A percentile compares a stretch with the other conserved stretches of the same genome.
Conservation (phyloP, 2,797 vertebrate species). For the Dendrocincla tyrannina region DNA sequence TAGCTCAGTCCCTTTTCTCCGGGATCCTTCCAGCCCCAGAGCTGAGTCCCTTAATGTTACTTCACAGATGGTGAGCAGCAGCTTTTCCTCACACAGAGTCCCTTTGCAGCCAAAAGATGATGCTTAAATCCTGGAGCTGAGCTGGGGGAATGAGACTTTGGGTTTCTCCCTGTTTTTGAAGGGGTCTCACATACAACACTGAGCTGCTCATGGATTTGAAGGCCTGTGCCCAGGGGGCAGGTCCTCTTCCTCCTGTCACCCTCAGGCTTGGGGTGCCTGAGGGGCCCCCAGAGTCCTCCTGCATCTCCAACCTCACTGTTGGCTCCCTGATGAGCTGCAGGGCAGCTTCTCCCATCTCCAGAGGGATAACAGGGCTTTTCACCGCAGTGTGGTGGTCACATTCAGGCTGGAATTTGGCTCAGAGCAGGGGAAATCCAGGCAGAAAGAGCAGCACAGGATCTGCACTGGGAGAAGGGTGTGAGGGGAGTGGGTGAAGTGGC, state of each 20-base stretch:
- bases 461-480: neutral
- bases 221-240: neutral
- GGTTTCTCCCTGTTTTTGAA: neutral
- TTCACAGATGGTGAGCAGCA: neutral
- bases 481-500: neutral
- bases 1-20: neutral
- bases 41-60: neutral
- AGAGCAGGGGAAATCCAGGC: neutral
- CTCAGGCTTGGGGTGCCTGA: neutral
- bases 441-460: neutral
- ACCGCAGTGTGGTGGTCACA: fast-evolving
- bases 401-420: neutral
- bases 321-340: neutral
- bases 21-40: neutral
- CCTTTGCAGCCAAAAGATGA: neutral
- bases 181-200: fast-evolving
- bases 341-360: neutral
- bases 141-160: fast-evolving
- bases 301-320: fast-evolving
- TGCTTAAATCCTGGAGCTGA: neutral
- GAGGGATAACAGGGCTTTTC: fast-evolving
- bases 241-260: neutral
- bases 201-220: neutral
- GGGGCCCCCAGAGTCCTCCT: neutral
- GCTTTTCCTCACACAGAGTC: neutral